Conservation (phyloP, 2,113 vertebrate genomes). For the Solea solea region DNA sequence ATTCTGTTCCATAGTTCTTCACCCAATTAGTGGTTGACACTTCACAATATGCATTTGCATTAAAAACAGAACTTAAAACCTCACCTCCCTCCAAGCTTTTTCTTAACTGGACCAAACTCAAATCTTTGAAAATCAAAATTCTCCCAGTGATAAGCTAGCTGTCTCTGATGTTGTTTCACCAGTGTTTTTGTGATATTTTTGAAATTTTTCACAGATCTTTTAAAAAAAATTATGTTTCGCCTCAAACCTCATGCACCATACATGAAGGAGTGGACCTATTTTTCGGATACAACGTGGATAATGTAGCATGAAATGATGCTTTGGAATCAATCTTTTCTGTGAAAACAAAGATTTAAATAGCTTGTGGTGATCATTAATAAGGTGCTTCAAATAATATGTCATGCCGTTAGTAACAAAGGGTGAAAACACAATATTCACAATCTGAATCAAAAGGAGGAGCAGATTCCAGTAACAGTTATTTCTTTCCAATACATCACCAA, state of each 20-base stretch:
- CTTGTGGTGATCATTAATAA: too few species aligned
- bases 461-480: too few species aligned
- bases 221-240: conserved; percentile 6
- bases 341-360: too few species aligned
- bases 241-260: background rate
- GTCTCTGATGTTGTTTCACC: conserved; percentile 3
- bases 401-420: too few species aligned
- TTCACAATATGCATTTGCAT: conserved; percentile 12
- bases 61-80: conserved; percentile 8
- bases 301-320: too few species aligned
- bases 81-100: background rate
- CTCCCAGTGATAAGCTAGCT: background rate
- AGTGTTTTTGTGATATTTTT: conserved; percentile 17
- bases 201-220: background rate
- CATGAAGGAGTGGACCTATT: background rate
- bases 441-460: too few species aligned
- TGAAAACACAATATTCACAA: too few species aligned
- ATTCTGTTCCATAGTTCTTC: conserved; percentile 6
- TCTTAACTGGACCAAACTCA: conserved; percentile 8
- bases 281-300: background rate
- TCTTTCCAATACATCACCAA: too few species aligned
- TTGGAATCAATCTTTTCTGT: too few species aligned
- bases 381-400: too few species aligned
- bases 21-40: conserved; percentile 26
- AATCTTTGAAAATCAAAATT: conserved; percentile 15